A percentile compares a stretch with the other conserved stretches of the same genome.
phyloP scores from a whole-genome alignment of 1,140 invertebrate species.

The Drosophila trapezifrons region DNA sequence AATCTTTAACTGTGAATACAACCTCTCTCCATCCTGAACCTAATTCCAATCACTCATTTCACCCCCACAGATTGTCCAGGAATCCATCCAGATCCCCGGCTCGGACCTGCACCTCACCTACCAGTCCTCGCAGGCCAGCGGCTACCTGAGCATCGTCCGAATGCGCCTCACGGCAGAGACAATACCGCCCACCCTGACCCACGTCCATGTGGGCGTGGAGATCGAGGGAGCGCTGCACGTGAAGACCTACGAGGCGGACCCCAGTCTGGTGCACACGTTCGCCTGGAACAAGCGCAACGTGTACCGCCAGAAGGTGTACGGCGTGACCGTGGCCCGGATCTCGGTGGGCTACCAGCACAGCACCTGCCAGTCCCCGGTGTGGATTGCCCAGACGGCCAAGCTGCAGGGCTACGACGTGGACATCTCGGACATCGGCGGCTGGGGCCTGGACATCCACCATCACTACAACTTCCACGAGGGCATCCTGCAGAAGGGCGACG shows the following conservation, averaged over 20 bases:
- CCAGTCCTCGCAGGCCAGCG: conserved; percentile 95
- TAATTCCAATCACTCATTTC: neutral
- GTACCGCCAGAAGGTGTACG: conserved; percentile 98
- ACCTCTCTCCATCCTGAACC: neutral
- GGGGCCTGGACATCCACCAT: conserved; percentile 99
- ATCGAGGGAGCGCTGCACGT: conserved; percentile 96
- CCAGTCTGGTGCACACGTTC: conserved; percentile 96
- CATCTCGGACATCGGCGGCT: conserved; percentile 98
- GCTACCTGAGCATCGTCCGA: conserved; percentile 95
- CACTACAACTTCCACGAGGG: conserved; percentile 99
- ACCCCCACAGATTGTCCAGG: conserved; percentile 92
- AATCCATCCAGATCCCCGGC: conserved; percentile 96
- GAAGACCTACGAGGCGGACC: conserved; percentile 97
- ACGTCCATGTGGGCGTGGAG: conserved; percentile 95
- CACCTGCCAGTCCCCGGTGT: conserved; percentile 93
- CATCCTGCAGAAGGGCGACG: conserved; percentile 98
- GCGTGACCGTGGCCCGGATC: conserved; percentile 92
- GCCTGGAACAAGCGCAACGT: conserved; percentile 99
- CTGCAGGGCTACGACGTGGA: conserved; percentile 98
- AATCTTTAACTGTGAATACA: too few species aligned
- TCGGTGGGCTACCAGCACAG: conserved; percentile 98
- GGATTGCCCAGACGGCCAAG: conserved; percentile 96
- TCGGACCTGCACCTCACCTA: conserved; percentile 96
- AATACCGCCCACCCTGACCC: conserved; percentile 91
- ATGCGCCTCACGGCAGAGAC: conserved; percentile 93